These are phyloP conservation scores for Nemotelus nigrinus DNA, from an alignment of 2,888 invertebrate genomes.

Conservation along the genomic window DNA sequence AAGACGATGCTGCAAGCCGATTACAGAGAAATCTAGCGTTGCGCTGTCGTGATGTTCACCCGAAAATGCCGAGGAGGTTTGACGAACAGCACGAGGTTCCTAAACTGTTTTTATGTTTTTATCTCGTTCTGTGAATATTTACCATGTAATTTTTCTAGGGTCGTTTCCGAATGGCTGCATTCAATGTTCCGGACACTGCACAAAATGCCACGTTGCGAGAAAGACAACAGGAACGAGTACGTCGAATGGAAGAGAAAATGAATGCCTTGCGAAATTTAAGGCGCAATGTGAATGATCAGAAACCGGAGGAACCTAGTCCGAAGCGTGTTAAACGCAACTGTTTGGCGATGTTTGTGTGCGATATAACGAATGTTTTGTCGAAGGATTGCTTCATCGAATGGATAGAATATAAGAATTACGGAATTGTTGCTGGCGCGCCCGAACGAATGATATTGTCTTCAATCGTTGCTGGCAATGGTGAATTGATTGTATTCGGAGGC, in stretches of 20 bases:
- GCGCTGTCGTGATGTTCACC: conserved; percentile 62
- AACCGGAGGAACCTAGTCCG: conserved; percentile 64
- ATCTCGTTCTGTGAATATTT: neutral
- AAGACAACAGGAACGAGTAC: conserved; percentile 71
- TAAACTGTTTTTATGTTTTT: neutral
- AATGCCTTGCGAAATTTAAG: conserved; percentile 63
- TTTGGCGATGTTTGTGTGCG: conserved; percentile 85
- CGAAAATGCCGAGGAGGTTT: conserved; percentile 62
- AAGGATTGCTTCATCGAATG: conserved; percentile 66
- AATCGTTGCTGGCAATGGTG: conserved; percentile 88
- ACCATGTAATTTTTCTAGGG: conserved; percentile 55
- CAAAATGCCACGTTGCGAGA: conserved; percentile 67
- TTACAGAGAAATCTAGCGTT: conserved; percentile 63
- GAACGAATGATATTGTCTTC: conserved; percentile 92
- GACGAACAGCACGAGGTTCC: conserved; percentile 63
- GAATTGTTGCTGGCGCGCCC: conserved; percentile 76
- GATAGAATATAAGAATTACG: conserved; percentile 69
- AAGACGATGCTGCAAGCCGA: conserved; percentile 62
- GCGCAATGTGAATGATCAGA: conserved; percentile 51
- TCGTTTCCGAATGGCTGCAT: conserved; percentile 70
- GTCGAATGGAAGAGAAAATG: conserved; percentile 73
- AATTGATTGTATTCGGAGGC: conserved; percentile 96
- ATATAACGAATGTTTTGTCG: conserved; percentile 78
- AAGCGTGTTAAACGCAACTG: conserved; percentile 75
- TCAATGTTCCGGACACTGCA: conserved; percentile 63